A percentile compares a stretch with the other conserved stretches of the same genome.
Conservation (phyloP, 2,113 vertebrate species). For the Aspidoscelis tigris region DNA sequence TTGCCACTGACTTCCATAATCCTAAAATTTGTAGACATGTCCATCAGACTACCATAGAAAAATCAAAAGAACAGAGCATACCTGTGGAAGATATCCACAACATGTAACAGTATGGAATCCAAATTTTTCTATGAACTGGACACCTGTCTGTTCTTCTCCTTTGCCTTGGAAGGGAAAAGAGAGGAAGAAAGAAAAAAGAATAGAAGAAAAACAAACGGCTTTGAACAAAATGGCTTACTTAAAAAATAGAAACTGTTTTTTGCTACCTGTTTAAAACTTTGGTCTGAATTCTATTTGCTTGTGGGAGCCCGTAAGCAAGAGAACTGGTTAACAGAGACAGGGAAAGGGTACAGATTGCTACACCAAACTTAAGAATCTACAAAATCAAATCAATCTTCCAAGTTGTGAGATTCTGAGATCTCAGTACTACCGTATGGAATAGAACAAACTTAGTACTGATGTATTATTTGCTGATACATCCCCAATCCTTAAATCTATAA, state of each 20-base stretch:
- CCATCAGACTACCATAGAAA: neutral
- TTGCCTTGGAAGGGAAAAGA: constrained; percentile 67
- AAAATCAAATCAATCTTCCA: neutral
- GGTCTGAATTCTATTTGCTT: neutral
- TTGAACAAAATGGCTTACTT: neutral
- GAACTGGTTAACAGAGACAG: no score
- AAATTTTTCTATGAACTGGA: constrained; percentile 81
- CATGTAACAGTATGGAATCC: constrained; percentile 90
- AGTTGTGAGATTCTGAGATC: neutral
- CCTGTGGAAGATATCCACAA: constrained; percentile 95
- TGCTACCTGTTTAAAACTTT: neutral
- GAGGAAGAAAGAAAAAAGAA: neutral
- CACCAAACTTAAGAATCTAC: neutral
- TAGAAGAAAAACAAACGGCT: constrained; percentile 28
- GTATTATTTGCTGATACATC: neutral
- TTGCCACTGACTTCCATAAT: neutral
- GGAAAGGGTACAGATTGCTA: neutral
- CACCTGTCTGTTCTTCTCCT: constrained; percentile 68
- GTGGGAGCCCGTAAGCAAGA: neutral
- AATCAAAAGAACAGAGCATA: constrained; percentile 61
- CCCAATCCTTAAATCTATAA: neutral
- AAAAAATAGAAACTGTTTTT: neutral
- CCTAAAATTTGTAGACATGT: neutral
- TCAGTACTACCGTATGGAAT: neutral
- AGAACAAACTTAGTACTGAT: neutral